Conservation (phyloP, 2,113 vertebrate genomes). For the Pelecanoides urinatrix region DNA sequence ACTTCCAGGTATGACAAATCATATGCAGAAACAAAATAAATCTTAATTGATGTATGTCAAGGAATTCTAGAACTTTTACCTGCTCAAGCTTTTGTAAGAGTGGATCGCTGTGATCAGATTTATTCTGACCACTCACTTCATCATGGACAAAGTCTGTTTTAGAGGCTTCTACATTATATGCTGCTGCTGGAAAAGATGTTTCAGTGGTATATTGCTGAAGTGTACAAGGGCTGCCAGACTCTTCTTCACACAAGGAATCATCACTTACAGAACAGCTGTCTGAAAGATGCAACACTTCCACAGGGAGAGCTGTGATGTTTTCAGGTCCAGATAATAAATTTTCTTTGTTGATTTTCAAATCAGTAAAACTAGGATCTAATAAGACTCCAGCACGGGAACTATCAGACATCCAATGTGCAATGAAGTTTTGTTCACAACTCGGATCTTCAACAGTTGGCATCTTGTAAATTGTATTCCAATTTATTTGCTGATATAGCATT, state of each 20-base stretch:
- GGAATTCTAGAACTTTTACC: slow-evolving; percentile 63
- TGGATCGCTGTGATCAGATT: slow-evolving; percentile 54
- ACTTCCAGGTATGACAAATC: background rate
- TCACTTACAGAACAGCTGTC: slow-evolving; percentile 75
- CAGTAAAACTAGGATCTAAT: slow-evolving; percentile 70
- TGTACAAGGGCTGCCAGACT: background rate
- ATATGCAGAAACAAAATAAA: background rate
- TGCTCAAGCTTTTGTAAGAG: slow-evolving; percentile 85
- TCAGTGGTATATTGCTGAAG: slow-evolving; percentile 1
- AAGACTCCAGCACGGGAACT: slow-evolving; percentile 85
- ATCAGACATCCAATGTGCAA: slow-evolving; percentile 79
- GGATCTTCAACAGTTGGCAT: slow-evolving; percentile 82
- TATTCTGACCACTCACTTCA: slow-evolving; percentile 27
- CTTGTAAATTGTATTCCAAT: slow-evolving; percentile 45
- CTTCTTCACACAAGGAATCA: slow-evolving; percentile 67
- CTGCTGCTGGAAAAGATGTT: background rate
- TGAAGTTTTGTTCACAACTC: slow-evolving; percentile 73
- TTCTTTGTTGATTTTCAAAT: slow-evolving; percentile 60
- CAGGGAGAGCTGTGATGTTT: slow-evolving; percentile 67
- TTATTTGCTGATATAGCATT: background rate
- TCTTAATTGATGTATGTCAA: background rate
- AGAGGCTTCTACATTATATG: background rate
- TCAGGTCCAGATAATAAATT: slow-evolving; percentile 4
- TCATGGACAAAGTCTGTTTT: background rate
- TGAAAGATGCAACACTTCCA: slow-evolving; percentile 70